Conservation (phyloP, 2,113 vertebrate genomes). For the Ochotona curzoniae region DNA sequence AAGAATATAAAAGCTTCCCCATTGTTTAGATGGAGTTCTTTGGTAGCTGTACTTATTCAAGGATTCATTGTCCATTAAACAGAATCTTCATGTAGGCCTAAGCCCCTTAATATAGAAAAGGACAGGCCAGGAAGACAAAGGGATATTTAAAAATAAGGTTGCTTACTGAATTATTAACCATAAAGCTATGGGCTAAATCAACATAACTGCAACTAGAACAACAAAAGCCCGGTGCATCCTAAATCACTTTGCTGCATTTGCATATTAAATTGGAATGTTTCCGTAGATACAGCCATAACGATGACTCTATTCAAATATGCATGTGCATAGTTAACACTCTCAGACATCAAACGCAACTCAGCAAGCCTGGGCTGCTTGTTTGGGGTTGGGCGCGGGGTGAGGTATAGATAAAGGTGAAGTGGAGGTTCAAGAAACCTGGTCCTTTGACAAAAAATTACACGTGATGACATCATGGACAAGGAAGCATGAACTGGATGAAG, state of each 20-base stretch:
- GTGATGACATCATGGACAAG: constrained; percentile 34
- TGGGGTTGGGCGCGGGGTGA: neutral
- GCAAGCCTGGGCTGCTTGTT: neutral
- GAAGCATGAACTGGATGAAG: constrained; percentile 24
- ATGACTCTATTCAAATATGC: constrained; percentile 62
- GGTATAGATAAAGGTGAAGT: neutral
- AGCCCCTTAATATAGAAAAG: constrained; percentile 62
- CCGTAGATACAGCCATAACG: constrained; percentile 55
- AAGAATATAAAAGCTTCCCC: neutral
- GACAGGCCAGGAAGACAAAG: constrained; percentile 59
- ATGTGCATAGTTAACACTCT: constrained; percentile 63
- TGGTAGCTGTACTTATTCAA: constrained; percentile 26
- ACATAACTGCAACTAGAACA: constrained; percentile 59
- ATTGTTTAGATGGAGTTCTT: constrained; percentile 33
- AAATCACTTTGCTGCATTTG: constrained; percentile 66
- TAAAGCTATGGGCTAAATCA: constrained; percentile 69
- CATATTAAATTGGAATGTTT: constrained; percentile 74
- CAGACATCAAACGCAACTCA: neutral
- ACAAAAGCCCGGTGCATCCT: constrained; percentile 55
- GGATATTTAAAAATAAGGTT: constrained; percentile 69
- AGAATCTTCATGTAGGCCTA: constrained; percentile 36
- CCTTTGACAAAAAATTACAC: neutral
- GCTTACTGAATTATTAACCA: constrained; percentile 76
- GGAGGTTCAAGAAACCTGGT: neutral
- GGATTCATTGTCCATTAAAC: constrained; percentile 65